Evolutionary conservation across 2,888 invertebrate genomes (phyloP).

Genomic region (Acleris literana): DNA sequence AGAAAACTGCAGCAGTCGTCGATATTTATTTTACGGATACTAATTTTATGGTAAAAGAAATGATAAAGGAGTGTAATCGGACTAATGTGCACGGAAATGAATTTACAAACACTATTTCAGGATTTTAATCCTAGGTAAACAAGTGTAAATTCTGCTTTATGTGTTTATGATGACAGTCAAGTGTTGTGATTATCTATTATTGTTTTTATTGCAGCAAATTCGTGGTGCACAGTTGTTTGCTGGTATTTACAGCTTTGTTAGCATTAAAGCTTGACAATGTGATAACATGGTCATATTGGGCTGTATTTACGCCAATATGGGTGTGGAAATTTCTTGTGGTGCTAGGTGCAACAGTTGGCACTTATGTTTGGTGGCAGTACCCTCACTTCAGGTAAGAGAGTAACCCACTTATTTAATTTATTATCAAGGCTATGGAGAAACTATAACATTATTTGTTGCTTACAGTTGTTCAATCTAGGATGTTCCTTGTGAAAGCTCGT

Average conservation of each 20-base stretch:
- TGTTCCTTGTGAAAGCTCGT: too few species aligned
- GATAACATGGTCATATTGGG: conserved; percentile 97
- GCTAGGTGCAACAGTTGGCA: conserved; percentile 94
- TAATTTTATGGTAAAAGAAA: conserved; percentile 43
- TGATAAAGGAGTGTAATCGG: conserved; percentile 51
- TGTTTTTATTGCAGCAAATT: conserved; percentile 93
- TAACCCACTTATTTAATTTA: neutral
- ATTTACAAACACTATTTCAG: conserved; percentile 94
- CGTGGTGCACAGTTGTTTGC: conserved; percentile 96
- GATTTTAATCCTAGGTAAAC: conserved; percentile 95
- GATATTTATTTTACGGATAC: conserved; percentile 16
- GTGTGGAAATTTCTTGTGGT: conserved; percentile 97
- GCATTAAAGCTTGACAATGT: conserved; percentile 94
- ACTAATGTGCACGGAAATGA: conserved; percentile 87
- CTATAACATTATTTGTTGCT: too few species aligned
- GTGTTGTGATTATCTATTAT: conserved; percentile 35
- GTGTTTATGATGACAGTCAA: conserved; percentile 32
- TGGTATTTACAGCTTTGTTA: conserved; percentile 95
- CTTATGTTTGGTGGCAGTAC: conserved; percentile 97
- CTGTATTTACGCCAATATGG: conserved; percentile 98
- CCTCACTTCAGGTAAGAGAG: conserved; percentile 93
- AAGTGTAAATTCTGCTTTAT: conserved; percentile 37
- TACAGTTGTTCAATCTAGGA: too few species aligned
- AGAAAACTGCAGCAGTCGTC: neutral
- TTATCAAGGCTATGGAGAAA: neutral